Evolutionary conservation across 2,888 invertebrate species (phyloP), one percentile per base, ranked within the genome.

Genomic region (Gastracanthus pulcherrimus): DNA sequence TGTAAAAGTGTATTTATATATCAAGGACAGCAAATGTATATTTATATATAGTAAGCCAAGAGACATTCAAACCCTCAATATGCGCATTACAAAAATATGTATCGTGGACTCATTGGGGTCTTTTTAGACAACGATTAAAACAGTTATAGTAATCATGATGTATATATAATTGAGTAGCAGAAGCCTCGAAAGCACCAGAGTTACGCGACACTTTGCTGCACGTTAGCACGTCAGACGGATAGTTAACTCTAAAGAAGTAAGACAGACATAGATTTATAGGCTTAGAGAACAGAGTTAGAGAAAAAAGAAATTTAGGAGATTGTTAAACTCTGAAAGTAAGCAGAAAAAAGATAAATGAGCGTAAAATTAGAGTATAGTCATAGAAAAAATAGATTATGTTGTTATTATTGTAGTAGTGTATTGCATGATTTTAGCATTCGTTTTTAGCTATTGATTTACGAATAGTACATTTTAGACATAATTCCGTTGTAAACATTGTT

Each of bases 31-130:
- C 60, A 72, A 31, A 48, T 11, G 77, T 69, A 51, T 66, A 48
- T 11, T 75, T 69, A 51, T 66, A 79, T 78, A 45, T 75, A 64
- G 23, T 80, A 72, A 83, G 62, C 82, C 62, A 76, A 81, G 41
- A 81, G 67, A 74, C 71, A 82, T 81, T 55, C 38, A 69, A 74
- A 74, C 70, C 82, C 70, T 78, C 64, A 55, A 77, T 74, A 77
- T 74, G 64, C 74, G 74, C 69, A 77, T 74, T 74, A 64, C 62
- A 58, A 72, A 66, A 74, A 77, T 77, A 60, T 69, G 23, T 2
- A 75, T n/a, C n/a, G 31, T 71, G 36, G n/a, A 58, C 34, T 64
- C 58, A 19, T 29, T 3, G 45, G 51, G 26, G 29, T 13, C 45
- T 71, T 66, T n/a, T 5, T 23, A 45, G 55, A 66, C 66, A 79